phyloP scores from a whole-genome alignment of 2,113 vertebrate species.

The Coregonus clupeaformis region DNA sequence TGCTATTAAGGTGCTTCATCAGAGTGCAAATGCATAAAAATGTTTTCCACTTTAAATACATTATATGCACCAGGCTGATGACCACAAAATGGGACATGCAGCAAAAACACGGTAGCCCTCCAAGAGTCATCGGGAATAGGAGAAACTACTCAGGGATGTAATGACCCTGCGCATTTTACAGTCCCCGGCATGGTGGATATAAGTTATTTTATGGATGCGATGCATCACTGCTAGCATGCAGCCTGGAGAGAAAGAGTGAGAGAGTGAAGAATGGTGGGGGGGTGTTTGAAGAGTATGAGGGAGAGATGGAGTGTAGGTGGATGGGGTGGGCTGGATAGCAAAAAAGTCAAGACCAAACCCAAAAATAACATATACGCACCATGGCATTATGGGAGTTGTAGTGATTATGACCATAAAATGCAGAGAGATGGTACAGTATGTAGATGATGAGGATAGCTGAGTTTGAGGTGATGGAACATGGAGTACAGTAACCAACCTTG shows the following conservation, averaged over 20 bases:
- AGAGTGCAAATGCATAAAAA: slow-evolving; percentile 11
- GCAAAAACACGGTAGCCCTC: slow-evolving; percentile 92
- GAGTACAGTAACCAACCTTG: slow-evolving; percentile 92
- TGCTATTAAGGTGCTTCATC: slow-evolving; percentile 20
- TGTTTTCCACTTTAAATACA: slow-evolving; percentile 51
- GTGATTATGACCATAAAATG: slow-evolving; percentile 82
- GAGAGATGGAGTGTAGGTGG: background rate
- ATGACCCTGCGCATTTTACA: slow-evolving; percentile 86
- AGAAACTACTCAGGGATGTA: slow-evolving; percentile 53
- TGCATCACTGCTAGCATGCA: slow-evolving; percentile 61
- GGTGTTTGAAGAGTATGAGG: slow-evolving; percentile 21
- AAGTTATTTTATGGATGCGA: slow-evolving; percentile 74
- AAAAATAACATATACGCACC: slow-evolving; percentile 84
- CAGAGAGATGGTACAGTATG: slow-evolving; percentile 73
- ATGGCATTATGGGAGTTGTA: slow-evolving; percentile 70
- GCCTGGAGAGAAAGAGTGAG: slow-evolving; percentile 30
- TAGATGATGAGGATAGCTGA: slow-evolving; percentile 39
- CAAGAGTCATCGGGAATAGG: slow-evolving; percentile 75
- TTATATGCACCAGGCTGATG: slow-evolving; percentile 81
- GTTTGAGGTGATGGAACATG: slow-evolving; percentile 66
- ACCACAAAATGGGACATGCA: slow-evolving; percentile 89
- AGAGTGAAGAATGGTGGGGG: slow-evolving; percentile 1
- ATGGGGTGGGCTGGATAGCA: background rate
- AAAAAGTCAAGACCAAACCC: slow-evolving; percentile 21
- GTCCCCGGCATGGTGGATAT: slow-evolving; percentile 87